These are phyloP conservation scores for Varanus salvator DNA, from an alignment of 2,113 vertebrate genomes.

Conservation along the genomic window DNA sequence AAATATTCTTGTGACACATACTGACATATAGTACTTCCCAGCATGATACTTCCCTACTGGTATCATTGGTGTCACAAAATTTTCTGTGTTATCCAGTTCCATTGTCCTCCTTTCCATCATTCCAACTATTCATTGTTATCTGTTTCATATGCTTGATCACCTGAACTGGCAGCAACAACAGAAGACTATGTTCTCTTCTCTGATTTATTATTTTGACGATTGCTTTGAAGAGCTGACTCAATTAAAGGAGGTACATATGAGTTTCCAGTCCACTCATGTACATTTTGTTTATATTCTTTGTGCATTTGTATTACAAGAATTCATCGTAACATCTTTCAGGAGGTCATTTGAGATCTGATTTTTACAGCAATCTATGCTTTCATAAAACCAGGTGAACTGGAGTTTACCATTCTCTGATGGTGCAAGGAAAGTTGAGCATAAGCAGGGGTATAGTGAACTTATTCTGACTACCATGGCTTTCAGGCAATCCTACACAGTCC, in stretches of 20 bases:
- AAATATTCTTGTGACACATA: neutral
- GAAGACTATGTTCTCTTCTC: neutral
- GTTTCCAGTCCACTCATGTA: neutral
- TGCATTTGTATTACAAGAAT: conserved; percentile 1
- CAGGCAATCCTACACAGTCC: too few species aligned
- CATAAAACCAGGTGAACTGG: neutral
- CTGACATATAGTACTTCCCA: neutral
- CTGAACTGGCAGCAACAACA: neutral
- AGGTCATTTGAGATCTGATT: neutral
- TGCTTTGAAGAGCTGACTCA: neutral
- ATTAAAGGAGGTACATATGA: neutral
- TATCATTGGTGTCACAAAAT: neutral
- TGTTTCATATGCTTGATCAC: neutral
- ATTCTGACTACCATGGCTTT: neutral
- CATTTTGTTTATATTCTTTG: neutral
- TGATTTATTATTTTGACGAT: neutral
- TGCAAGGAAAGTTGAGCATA: neutral
- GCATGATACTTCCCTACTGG: too few species aligned
- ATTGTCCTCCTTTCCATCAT: neutral
- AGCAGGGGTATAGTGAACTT: rapidly evolving
- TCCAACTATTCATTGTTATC: neutral
- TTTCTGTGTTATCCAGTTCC: neutral
- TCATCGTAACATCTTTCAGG: neutral
- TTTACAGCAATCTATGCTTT: neutral
- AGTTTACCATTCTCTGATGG: neutral